These are phyloP conservation scores for Crotalus viridis DNA, from an alignment of 2,113 vertebrate genomes.

Conservation along the genomic window DNA sequence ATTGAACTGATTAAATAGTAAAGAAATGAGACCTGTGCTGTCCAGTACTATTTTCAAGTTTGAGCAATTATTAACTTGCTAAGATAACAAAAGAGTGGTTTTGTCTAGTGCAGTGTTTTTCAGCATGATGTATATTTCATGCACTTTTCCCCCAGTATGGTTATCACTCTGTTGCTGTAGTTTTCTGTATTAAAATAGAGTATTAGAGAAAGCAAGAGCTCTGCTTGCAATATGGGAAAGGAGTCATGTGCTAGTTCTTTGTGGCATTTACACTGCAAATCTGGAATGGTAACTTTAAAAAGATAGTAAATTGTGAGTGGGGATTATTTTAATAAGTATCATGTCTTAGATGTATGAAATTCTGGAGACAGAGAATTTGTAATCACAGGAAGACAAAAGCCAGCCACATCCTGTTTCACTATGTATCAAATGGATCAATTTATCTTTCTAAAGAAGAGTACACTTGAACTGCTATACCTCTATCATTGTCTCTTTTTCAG, in stretches of 20 bases:
- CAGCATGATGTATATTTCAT: not conserved
- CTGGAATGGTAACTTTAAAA: constrained; percentile 5
- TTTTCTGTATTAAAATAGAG: constrained; percentile 37
- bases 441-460: constrained; percentile 16
- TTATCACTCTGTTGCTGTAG: not conserved
- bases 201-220: not conserved
- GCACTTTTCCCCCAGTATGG: not conserved
- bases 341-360: constrained; percentile 11
- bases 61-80: not conserved
- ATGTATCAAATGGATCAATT: not conserved
- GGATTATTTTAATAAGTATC: not conserved
- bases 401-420: not conserved
- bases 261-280: not conserved
- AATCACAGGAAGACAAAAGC: not conserved
- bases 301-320: not conserved
- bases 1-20: not conserved
- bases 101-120: not conserved
- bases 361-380: not conserved
- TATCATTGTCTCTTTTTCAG: not conserved
- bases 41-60: not conserved
- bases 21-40: not conserved
- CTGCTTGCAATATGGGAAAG: constrained; percentile 20
- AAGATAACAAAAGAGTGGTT: not conserved
- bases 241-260: not conserved
- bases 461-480: not conserved